phyloP scores from a whole-genome alignment of 2,888 invertebrate species.

The Zygogramma bicolorata region DNA sequence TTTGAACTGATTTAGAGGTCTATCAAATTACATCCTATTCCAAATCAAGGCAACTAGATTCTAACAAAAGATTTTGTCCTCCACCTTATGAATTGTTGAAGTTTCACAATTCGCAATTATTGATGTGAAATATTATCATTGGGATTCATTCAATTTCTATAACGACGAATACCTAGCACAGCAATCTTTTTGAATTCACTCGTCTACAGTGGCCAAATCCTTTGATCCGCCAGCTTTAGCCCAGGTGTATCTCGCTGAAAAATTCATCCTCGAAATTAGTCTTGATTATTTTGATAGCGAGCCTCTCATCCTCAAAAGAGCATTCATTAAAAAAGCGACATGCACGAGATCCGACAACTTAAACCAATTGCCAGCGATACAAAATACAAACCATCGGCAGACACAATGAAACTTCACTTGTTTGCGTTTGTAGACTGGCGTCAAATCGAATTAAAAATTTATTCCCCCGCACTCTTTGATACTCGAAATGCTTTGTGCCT shows the following conservation, averaged over 20 bases:
- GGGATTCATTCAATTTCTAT: no score
- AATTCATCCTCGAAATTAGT: constrained; percentile 29
- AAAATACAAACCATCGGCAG: constrained; percentile 40
- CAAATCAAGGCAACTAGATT: no score
- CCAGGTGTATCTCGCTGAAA: constrained; percentile 21
- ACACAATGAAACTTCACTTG: constrained; percentile 63
- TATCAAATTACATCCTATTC: no score
- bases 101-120: no score
- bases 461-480: constrained; percentile 61
- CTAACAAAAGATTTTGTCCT: no score
- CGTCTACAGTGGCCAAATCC: not conserved
- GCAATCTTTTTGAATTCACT: not conserved
- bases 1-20: no score
- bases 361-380: constrained; percentile 64
- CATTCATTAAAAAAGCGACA: constrained; percentile 60
- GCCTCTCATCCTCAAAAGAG: constrained; percentile 39
- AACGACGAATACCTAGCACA: no score
- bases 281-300: constrained; percentile 36
- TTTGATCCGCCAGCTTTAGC: not conserved
- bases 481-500: constrained; percentile 61
- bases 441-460: constrained; percentile 67
- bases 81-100: no score
- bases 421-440: constrained; percentile 61
- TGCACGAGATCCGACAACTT: constrained; percentile 60
- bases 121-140: no score